Evolutionary conservation across 2,888 invertebrate species (phyloP), one percentile per base, ranked within the genome.

Genomic region (Argyresthia goedartella): DNA sequence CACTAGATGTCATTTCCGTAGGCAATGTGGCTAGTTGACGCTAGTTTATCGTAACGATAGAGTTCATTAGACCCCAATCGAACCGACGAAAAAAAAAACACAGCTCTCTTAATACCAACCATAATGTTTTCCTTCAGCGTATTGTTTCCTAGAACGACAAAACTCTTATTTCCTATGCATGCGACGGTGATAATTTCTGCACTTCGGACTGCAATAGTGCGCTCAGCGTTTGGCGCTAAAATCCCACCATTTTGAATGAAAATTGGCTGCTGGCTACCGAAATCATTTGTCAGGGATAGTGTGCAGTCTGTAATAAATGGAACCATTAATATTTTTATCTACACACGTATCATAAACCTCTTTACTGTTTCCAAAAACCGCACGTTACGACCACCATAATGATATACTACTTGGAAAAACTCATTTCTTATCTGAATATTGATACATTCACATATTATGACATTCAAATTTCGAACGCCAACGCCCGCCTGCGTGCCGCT

Each of bases 261-360:
- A 0, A 85, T 75, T 0, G 85, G 80, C 0, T 80, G 64, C 0
- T 79, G 76, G 0, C 15, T 61, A 0, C 71, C 69, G 47, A 85
- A 80, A 56, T 84, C 81, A 1, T 60, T 58, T 15, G 65, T 64
- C 1, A 82, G 49, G 0, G 70, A 65, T 3, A 84, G 56, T 0
- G 57, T 59, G 58, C 85, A 85, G 47, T 65, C 84, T 82, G 68
- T 9, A 71, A 73, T 45, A 35, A 48, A 25, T 16, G 1, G 15
- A 25, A 25, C 25, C 25, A 4, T 25, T 25, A 6, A 4, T 25
- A 25, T 25, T 25, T 25, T 4, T 25, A 25, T n/a, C n/a, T n/a
- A n/a, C n/a, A n/a, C n/a, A n/a, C n/a, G n/a, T n/a, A n/a, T n/a
- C n/a, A n/a, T n/a, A n/a, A n/a, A n/a, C n/a, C n/a, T n/a, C n/a